phyloP scores from a whole-genome alignment of 1,140 invertebrate genomes.

The Pectinophora gossypiella region DNA sequence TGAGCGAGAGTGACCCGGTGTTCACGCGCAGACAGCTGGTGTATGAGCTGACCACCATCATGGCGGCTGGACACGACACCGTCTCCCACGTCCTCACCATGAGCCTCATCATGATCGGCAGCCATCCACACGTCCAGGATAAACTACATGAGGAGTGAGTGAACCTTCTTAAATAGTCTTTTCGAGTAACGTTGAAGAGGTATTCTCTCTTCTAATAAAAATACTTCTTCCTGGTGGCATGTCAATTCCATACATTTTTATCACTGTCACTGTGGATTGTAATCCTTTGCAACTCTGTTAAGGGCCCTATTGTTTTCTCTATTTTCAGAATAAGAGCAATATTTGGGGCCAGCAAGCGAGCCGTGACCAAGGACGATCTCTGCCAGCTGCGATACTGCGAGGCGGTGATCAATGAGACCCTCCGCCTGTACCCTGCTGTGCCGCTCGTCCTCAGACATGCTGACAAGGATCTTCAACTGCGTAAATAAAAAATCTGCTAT shows the following conservation, averaged over 20 bases:
- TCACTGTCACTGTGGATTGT: too few species aligned
- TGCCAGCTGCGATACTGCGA: conserved; percentile 77
- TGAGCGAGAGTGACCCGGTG: neutral
- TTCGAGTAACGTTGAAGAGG: too few species aligned
- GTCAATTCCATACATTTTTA: too few species aligned
- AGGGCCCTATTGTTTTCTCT: too few species aligned
- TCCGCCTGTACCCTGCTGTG: conserved; percentile 77
- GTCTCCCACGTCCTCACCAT: neutral
- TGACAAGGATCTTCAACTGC: conserved; percentile 22
- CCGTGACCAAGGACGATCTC: conserved; percentile 67
- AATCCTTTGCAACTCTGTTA: too few species aligned
- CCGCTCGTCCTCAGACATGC: conserved; percentile 68
- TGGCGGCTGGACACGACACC: neutral
- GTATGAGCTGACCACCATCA: neutral
- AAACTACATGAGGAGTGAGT: neutral
- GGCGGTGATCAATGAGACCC: conserved; percentile 78
- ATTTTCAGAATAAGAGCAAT: conserved; percentile 5
- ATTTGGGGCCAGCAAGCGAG: conserved; percentile 12
- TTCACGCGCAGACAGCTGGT: neutral
- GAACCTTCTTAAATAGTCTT: too few species aligned
- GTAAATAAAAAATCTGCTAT: too few species aligned
- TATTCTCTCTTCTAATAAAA: too few species aligned
- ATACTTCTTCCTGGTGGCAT: too few species aligned
- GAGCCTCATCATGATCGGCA: neutral
- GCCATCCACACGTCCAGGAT: neutral